Evolutionary conservation across 2,888 invertebrate species (phyloP), one percentile per base, ranked within the genome.

Genomic region (Plagodis pulveraria): DNA sequence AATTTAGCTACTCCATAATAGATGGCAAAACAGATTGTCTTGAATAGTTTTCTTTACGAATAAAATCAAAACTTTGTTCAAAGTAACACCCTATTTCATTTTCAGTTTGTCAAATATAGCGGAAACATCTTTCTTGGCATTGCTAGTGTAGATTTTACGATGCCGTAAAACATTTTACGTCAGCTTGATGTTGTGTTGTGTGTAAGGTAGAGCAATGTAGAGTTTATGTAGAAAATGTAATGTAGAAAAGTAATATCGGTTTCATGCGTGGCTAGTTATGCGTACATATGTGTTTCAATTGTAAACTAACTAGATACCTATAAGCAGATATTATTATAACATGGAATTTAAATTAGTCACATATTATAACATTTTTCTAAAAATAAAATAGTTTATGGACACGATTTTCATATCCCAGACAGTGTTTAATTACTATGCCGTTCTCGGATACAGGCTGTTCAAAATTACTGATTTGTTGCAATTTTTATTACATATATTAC

Each of bases 1-100:
- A 50, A 32, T 58, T 62, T 42, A 35, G 12, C 84, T 81, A 81
- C 64, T 80, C 64, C 40, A 48, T 65, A 60, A 67, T 45, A 87
- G 87, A 74, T 83, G 77, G 70, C 79, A 40, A 33, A 64, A 6
- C 5, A 7, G n/a, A n/a, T n/a, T 22, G 1, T 22, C 1, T 22
- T 22, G 22, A 22, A 22, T 22, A 40, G 40, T 40, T 9, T 40
- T 40, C 8, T 40, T 6, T 40, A 5, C 10, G 40, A 40, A 40
- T 40, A 1, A 6, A 10, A 5, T 5, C 10, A 40, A 40, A 40
- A 40, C 8, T 40, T 10, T 40, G 10, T 40, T 40, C 40, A 40
- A 40, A 40, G 36, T 22, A 36, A 8, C 36, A 36, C 9, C n/a
- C 36, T 10, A 40, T 40, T 40, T 40, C 10, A 40, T 40, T 40